phyloP scores from a whole-genome alignment of 2,113 vertebrate genomes.

The Bufo bufo region DNA sequence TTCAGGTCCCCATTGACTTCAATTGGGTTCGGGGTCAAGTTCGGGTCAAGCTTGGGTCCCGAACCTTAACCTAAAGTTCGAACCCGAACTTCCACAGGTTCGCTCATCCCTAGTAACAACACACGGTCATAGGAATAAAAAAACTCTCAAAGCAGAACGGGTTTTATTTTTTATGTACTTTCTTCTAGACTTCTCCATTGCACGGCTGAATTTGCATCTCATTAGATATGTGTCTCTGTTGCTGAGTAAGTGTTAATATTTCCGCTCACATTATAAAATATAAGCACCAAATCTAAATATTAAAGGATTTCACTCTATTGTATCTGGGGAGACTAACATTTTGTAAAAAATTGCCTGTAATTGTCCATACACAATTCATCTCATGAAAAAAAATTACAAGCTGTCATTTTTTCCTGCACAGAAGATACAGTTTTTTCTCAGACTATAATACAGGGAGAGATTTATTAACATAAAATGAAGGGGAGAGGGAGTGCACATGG shows the following conservation, averaged over 20 bases:
- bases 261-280: neutral
- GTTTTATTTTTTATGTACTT: neutral
- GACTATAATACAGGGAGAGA: constrained; percentile 46
- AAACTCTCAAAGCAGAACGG: neutral
- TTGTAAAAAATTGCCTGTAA: constrained; percentile 51
- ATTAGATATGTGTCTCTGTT: neutral
- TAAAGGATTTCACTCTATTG: constrained; percentile 37
- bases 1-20: too few relatives aligned
- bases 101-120: too few relatives aligned
- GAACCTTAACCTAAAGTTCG: too few relatives aligned
- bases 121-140: too few relatives aligned
- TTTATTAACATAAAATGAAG: constrained; percentile 57
- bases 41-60: too few relatives aligned
- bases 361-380: constrained; percentile 53
- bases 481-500: neutral
- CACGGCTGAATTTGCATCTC: neutral
- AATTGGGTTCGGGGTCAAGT: too few relatives aligned
- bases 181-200: neutral
- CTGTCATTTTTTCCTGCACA: constrained; percentile 33
- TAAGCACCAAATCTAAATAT: constrained; percentile 31
- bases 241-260: constrained; percentile 10
- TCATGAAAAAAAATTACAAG: constrained; percentile 55
- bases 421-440: constrained; percentile 37
- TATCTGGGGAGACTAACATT: constrained; percentile 43
- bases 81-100: too few relatives aligned